A percentile compares a stretch with the other conserved stretches of the same genome.
phyloP scores from a whole-genome alignment of 2,113 vertebrate genomes.

The Mesoclemmys tuberculata region DNA sequence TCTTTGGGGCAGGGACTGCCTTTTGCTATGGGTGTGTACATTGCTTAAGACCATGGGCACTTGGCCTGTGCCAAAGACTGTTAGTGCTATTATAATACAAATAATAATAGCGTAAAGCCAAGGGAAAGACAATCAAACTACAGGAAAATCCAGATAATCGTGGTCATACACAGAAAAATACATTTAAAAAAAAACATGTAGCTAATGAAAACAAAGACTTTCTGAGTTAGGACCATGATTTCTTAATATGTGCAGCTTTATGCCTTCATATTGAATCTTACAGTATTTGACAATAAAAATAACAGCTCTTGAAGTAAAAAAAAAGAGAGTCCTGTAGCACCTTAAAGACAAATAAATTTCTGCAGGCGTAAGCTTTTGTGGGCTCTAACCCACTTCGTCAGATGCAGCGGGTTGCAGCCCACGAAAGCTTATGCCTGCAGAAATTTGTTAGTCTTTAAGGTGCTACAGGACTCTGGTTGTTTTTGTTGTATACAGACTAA shows the following conservation, averaged over 20 bases:
- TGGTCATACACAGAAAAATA: background rate
- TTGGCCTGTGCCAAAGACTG: background rate
- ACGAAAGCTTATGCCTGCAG: background rate
- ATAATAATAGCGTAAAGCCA: background rate
- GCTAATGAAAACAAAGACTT: background rate
- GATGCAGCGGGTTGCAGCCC: no score
- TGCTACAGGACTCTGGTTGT: no score
- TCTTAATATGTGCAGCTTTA: constrained; percentile 42
- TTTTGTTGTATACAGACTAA: no score
- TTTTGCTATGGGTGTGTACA: background rate
- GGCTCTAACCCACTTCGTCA: no score
- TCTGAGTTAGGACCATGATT: constrained; percentile 39
- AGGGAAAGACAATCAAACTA: background rate
- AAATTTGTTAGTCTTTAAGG: accelerated
- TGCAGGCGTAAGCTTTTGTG: no score
- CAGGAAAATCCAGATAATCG: background rate
- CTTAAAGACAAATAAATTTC: no score
- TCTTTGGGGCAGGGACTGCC: background rate
- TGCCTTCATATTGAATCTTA: constrained; percentile 56
- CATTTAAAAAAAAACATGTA: background rate
- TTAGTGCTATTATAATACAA: background rate
- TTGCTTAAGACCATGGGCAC: background rate
- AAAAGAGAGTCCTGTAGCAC: no score
- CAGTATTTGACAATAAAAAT: constrained; percentile 59
- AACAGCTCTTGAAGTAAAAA: background rate